These are phyloP conservation scores for Seriola quinqueradiata DNA, from an alignment of 2,113 vertebrate species.

Conservation along the genomic window DNA sequence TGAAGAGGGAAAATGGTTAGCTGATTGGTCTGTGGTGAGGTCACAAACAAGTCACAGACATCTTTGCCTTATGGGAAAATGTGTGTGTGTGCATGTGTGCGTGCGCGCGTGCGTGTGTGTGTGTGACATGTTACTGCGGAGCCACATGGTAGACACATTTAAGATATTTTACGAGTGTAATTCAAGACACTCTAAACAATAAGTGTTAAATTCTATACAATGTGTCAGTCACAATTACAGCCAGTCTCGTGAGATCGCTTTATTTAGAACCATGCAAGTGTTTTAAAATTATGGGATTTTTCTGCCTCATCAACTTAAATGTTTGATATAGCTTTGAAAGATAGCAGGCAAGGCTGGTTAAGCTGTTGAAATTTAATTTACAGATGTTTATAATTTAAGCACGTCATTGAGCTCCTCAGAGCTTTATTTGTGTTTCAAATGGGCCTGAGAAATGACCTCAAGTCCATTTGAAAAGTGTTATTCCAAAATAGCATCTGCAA, in stretches of 20 bases:
- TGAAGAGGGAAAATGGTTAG: slow-evolving; percentile 48
- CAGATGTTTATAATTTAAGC: slow-evolving; percentile 17
- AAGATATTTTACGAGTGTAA: slow-evolving; percentile 69
- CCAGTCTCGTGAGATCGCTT: slow-evolving; percentile 28
- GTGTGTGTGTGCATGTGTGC: slow-evolving; percentile 41
- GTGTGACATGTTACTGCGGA: slow-evolving; percentile 40
- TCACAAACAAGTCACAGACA: slow-evolving; percentile 75
- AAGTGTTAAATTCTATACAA: slow-evolving; percentile 52
- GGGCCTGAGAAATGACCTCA: background rate
- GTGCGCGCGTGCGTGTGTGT: slow-evolving; percentile 42
- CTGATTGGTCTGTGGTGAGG: slow-evolving; percentile 68
- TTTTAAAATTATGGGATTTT: slow-evolving; percentile 17
- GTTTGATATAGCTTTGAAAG: slow-evolving; percentile 28
- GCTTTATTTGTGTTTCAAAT: slow-evolving; percentile 26
- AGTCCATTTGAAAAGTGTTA: slow-evolving; percentile 1
- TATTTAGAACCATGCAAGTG: slow-evolving; percentile 18
- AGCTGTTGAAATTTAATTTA: slow-evolving; percentile 10
- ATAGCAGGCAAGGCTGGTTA: background rate
- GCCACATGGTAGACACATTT: slow-evolving; percentile 75
- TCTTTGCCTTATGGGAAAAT: slow-evolving; percentile 63
- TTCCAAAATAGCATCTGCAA: slow-evolving; percentile 30
- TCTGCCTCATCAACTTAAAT: slow-evolving; percentile 13
- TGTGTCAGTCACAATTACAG: slow-evolving; percentile 31
- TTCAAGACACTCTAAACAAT: slow-evolving; percentile 69
- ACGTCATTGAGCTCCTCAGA: background rate